Evolutionary conservation across 2,888 invertebrate species (phyloP), one percentile per base, ranked within the genome.

Genomic region (Drosophila quinaria): DNA sequence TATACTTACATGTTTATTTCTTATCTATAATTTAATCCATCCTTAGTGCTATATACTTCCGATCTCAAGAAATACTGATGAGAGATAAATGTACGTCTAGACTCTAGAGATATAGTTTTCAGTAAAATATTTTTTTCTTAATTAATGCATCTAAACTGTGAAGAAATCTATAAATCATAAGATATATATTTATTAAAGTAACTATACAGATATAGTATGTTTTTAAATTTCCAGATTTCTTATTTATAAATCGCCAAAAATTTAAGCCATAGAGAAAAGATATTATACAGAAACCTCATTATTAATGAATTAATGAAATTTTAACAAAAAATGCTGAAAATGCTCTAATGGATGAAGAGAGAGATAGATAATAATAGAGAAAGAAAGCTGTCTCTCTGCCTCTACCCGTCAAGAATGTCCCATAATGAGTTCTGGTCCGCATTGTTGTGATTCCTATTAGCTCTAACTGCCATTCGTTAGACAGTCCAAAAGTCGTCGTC

Each of bases 401-500:
- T 25, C 25, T 25, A 25, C 25, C 25, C 25, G 25, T 25, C 1
- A 5, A 33, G 33, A 11, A 35, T 33, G 33, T 5, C 13, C 10
- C 35, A 22, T 56, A 56, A 56, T 56, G 44, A 56, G 55, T 33
- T 44, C 33, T n/a, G 6, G 11, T 22, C 2, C 9, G 19, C n/a
- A 33, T 19, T 22, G 19, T 44, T 31, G 31, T 55, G 44, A 35
- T 55, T 44, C 35, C 33, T 55, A 44, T 19, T 54, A 35, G 6
- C 35, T 33, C 4, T 15, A 1, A 2, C 25, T 15, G 10, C 35
- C 5, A 4, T 2, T 37, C 22, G 51, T 29, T 37, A n/a, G 35
- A 37, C 51, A 15, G 35, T 8, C 50, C 50, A n/a, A 33, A 55
- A 42, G 13, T 42, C 41, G 19, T 39, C 54, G 41, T 54, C 25